These are phyloP conservation scores for Equus przewalskii DNA, from an alignment of 2,113 vertebrate genomes.

Conservation along the genomic window DNA sequence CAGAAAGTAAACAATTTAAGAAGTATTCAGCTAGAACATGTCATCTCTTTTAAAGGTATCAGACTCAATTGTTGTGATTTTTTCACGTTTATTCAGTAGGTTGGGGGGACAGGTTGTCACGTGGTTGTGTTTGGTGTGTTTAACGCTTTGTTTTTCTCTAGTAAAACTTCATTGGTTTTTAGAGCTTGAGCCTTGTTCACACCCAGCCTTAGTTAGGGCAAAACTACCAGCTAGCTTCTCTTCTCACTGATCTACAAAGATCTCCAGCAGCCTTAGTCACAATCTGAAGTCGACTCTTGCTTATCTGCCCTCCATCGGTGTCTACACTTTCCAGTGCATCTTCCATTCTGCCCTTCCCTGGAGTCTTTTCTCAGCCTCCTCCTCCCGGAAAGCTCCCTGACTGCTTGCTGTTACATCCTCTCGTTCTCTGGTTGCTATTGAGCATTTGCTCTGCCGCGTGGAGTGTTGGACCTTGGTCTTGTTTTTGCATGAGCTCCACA, in stretches of 20 bases:
- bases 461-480: background rate
- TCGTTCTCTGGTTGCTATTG: background rate
- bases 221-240: background rate
- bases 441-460: background rate
- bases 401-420: background rate
- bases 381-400: background rate
- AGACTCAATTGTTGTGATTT: constrained; percentile 22
- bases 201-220: background rate
- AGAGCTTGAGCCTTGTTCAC: background rate
- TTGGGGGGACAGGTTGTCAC: background rate
- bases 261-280: background rate
- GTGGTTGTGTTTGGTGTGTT: background rate
- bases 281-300: background rate
- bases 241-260: background rate
- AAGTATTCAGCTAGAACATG: background rate
- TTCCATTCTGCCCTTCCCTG: background rate
- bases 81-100: background rate
- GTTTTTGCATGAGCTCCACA: background rate
- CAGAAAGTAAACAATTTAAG: background rate
- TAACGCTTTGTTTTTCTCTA: constrained; percentile 7
- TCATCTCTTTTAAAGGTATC: background rate
- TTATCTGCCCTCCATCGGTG: background rate
- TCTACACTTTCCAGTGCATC: background rate
- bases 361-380: background rate
- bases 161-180: constrained; percentile 1